Evolutionary conservation across 2,797 vertebrate species (phyloP), one percentile per base, ranked within the genome.

Genomic region (Prunella strophiata): DNA sequence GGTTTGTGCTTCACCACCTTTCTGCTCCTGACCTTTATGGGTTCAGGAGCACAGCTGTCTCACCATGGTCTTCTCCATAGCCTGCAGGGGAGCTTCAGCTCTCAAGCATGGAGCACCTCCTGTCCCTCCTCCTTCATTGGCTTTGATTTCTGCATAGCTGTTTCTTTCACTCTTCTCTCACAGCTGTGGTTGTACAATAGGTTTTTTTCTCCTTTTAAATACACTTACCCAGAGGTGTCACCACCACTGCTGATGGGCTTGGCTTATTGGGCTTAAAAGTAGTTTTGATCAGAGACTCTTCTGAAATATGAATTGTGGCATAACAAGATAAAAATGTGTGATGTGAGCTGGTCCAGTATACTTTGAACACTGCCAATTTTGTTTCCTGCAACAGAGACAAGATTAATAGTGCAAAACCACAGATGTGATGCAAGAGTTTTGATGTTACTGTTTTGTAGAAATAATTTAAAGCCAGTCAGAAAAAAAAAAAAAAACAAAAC

Each of bases 211-310:
- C 13, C 36, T 57, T 48, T 54, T 25, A 52, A 40, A 16, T 11
- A 3, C 2, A 3, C 30, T 58, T 29, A 8, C 13, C 3, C 13
- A 43, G 32, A 70, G 15, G 32, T 0, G 0, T 15, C 65, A 17
- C 13, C 13, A 15, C 16, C 2, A 3, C 16, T 0, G 0, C 5
- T 52, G 19, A 27, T 19, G 4, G 10, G 4, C n/a, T 78, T 11
- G 0, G 15, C 10, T 34, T 68, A 19, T 7, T 29, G 1, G 13
- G 4, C 5, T 67, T 38, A 26, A 71, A 88, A 65, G 42, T 21
- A 36, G 36, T 48, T 87, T 54, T 74, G 3, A 74, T 7, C 30
- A n/a, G 4, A 1, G 2, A 34, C 6, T 90, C 54, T 52, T 62
- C 54, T 87, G 40, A 16, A 70, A 36, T 82, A 42, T 23, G 8